These are phyloP conservation scores for Cacatua alba DNA, from an alignment of 2,113 vertebrate genomes.

Conservation along the genomic window DNA sequence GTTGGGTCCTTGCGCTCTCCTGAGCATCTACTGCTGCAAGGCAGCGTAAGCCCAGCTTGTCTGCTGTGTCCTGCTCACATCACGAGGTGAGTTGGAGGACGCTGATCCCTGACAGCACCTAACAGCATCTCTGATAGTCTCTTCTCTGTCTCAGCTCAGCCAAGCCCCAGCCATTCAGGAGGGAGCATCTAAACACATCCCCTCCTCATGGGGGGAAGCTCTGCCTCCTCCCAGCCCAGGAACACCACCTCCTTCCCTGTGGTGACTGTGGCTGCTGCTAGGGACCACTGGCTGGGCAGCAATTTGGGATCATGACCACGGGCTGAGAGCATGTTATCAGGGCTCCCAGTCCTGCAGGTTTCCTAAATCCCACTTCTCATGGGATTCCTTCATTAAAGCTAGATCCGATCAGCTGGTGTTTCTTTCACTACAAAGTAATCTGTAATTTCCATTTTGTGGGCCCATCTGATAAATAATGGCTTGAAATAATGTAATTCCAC, in stretches of 20 bases:
- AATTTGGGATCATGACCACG: accelerated
- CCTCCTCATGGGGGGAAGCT: accelerated
- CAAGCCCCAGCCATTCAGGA: neutral
- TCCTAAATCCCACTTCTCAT: conserved; percentile 13
- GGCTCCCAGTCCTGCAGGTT: neutral
- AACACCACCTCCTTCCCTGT: accelerated
- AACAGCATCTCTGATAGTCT: neutral
- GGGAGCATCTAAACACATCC: neutral
- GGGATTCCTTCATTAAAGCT: conserved; percentile 8
- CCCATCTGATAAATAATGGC: conserved; percentile 48
- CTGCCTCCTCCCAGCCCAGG: neutral
- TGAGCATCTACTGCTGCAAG: neutral
- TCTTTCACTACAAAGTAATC: conserved; percentile 60
- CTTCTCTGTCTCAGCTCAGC: neutral
- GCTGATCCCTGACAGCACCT: neutral
- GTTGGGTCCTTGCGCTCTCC: accelerated
- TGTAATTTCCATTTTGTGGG: conserved; percentile 22
- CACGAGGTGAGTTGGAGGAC: neutral
- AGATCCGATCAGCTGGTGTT: conserved; percentile 9
- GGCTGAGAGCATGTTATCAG: neutral
- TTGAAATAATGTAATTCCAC: neutral
- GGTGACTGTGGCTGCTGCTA: neutral
- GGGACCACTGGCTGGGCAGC: accelerated
- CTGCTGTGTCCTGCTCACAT: neutral
- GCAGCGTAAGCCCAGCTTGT: neutral